Evolutionary conservation across 2,797 vertebrate species (phyloP).

Genomic region (Anguilla obscura): DNA sequence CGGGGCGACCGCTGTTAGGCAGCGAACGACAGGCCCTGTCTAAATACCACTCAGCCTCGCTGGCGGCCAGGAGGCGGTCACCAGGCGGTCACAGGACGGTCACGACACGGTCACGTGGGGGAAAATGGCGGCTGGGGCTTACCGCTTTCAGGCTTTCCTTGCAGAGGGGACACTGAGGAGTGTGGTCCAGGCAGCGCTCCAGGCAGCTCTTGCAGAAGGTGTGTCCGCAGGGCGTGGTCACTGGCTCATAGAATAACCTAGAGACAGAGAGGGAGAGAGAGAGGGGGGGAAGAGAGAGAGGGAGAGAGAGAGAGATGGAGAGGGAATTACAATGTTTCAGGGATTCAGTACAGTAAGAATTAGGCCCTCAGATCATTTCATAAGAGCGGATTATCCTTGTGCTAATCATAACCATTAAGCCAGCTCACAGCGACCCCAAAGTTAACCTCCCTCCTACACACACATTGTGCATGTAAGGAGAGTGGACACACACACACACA

Average conservation of each 20-base stretch:
- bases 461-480: neutral
- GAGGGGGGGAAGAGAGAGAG: neutral
- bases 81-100: neutral
- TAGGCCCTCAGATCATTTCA: neutral
- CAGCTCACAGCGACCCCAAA: neutral
- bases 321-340: neutral
- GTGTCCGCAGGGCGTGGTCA: conserved; percentile 94
- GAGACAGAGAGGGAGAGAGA: conserved; percentile 21
- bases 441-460: neutral
- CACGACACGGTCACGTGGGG: neutral
- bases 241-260: conserved; percentile 92
- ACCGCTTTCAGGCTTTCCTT: conserved; percentile 96
- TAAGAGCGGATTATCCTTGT: neutral
- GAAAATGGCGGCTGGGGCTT: neutral
- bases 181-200: conserved; percentile 92
- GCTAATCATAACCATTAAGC: neutral
- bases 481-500: neutral
- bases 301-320: too few species aligned
- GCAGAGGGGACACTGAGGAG: conserved; percentile 91
- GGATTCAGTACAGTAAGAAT: neutral
- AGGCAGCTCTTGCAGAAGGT: conserved; percentile 95
- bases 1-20: too few species aligned
- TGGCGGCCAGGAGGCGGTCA: neutral
- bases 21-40: too few species aligned
- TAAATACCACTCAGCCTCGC: too few species aligned